Base-by-base conservation (phyloP, 2,113 vertebrate species). In the Ornithorhynchus anatinus region DNA sequence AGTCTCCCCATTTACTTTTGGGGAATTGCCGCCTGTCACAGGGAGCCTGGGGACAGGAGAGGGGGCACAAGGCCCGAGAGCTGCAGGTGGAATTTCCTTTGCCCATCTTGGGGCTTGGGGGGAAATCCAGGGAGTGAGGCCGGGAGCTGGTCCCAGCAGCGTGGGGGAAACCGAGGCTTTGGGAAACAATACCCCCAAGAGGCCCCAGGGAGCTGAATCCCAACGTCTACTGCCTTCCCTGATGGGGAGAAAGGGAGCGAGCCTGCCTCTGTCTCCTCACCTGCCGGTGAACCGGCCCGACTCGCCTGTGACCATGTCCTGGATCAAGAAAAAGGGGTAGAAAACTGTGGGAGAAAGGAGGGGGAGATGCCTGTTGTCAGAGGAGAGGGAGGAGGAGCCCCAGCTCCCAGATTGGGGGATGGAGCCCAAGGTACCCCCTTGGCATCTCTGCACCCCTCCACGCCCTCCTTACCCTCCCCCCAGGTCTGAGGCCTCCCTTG, bases 291-390 rank as follows among this genome's bases (percentile, higher is more conserved):
- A 91, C 13, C 54, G 81, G 51, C 87, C 84, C 0, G 89, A 89
- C 3, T 83, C 66, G 36, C 89, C 89, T 0, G 87, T 89, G 77
- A 89, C 90, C 82, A 90, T 51, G 59, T 91, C 90, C 82, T 91
- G 90, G 73, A 89, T 69, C 69, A 90, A 77, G 80, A 91, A 91
- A 74, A 84, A 88, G 5, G 90, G 90, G 29, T 78, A 79, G 69
- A 91, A 90, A 12, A 32, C 90, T 91, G 72, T 9, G 9, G 13
- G 35, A 32, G 31, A 1, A 12, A 35, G 5, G 5, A 38, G 40
- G 5, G 19, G 33, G 32, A 6, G 10, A 23, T 20, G 25, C 19
- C 50, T 14, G 17, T 11, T 27, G 7, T 11, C 27, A 32, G 19
- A 53, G 7, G 6, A 16, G 33, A 12, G 20, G 20, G 19, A 5